A percentile compares a stretch with the other conserved stretches of the same genome.
Evolutionary conservation across 2,888 invertebrate genomes (phyloP).

Genomic region (Helobdella robusta): DNA sequence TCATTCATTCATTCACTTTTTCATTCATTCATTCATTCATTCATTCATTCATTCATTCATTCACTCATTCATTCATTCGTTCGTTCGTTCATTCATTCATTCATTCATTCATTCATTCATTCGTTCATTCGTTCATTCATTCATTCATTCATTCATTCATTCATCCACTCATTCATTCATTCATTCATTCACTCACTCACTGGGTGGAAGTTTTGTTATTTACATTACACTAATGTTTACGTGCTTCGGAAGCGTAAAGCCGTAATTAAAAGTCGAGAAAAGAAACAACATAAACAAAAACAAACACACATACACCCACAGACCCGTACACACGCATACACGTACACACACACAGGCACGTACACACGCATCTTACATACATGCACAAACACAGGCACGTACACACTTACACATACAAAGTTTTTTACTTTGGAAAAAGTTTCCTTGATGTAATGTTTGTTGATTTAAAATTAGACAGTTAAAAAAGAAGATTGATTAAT

Average conservation of each 20-base stretch:
- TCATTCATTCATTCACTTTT: background rate
- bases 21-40: conserved; percentile 10
- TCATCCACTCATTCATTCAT: conserved; percentile 5
- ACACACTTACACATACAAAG: too few relatives aligned
- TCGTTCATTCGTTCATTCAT: conserved; percentile 12
- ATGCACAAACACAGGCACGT: too few relatives aligned
- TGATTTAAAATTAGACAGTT: too few relatives aligned
- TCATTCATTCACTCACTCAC: conserved; percentile 10
- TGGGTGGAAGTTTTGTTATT: too few relatives aligned
- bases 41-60: conserved; percentile 10
- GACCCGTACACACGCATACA: too few relatives aligned
- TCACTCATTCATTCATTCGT: conserved; percentile 12
- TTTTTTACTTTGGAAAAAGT: too few relatives aligned
- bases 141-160: conserved; percentile 10
- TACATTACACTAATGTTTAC: too few relatives aligned
- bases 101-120: conserved; percentile 15
- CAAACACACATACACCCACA: background rate
- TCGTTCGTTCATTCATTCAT: conserved; percentile 12
- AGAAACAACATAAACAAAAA: conserved; percentile 7
- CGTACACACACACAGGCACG: too few relatives aligned
- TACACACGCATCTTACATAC: too few relatives aligned
- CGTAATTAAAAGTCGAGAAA: conserved; percentile 9
- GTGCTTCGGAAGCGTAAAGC: background rate
- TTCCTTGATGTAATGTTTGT: too few relatives aligned
- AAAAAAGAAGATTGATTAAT: too few relatives aligned